Conservation (phyloP, 2,113 vertebrate species). For the Grus americana region DNA sequence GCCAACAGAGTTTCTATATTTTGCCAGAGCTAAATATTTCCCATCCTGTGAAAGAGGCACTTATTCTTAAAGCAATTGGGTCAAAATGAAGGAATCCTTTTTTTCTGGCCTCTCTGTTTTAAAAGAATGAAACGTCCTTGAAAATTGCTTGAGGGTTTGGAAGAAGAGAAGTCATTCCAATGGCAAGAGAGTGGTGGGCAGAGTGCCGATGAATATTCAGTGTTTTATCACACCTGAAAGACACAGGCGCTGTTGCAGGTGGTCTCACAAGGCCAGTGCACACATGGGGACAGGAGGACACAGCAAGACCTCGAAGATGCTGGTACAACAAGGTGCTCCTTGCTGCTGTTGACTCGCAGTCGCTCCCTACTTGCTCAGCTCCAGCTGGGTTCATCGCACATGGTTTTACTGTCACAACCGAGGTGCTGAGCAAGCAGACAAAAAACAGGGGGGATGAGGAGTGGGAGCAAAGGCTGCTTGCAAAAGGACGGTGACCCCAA, state of each 20-base stretch:
- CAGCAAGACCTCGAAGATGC: background rate
- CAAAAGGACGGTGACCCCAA: background rate
- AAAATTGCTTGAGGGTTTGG: background rate
- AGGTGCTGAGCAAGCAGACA: background rate
- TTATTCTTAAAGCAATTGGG: background rate
- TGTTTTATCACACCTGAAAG: background rate
- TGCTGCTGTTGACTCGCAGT: background rate
- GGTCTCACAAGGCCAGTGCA: background rate
- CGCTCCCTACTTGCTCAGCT: background rate
- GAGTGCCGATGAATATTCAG: background rate
- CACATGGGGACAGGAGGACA: background rate
- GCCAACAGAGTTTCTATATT: background rate
- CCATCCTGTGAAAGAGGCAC: background rate
- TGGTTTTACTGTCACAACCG: background rate
- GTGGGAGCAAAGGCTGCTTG: background rate
- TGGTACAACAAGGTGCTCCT: background rate
- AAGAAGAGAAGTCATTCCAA: background rate
- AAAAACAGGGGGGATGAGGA: background rate
- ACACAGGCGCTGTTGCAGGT: background rate
- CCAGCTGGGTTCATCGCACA: background rate
- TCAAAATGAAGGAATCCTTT: background rate
- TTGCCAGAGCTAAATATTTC: background rate
- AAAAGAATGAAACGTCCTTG: background rate
- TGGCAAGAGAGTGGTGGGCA: background rate
- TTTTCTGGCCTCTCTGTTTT: background rate